These are phyloP conservation scores for Volucella inanis DNA, from an alignment of 2,888 invertebrate species.

Conservation along the genomic window DNA sequence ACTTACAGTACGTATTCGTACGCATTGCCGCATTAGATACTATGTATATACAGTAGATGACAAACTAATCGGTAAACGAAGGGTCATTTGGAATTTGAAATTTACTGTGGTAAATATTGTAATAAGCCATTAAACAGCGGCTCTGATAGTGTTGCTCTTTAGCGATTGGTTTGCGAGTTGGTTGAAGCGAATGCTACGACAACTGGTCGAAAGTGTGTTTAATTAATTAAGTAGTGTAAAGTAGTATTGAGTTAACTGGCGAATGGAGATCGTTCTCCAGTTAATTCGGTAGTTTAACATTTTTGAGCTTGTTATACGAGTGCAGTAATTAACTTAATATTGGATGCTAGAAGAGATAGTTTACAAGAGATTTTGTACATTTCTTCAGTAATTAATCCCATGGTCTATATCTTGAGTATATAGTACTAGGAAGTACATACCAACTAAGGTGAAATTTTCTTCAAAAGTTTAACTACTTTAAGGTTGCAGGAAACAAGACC, in stretches of 20 bases:
- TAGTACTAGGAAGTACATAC: no score
- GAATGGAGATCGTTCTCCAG: background rate
- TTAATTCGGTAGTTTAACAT: background rate
- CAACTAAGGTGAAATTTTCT: no score
- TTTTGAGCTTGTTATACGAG: background rate
- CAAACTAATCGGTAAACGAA: conserved; percentile 40
- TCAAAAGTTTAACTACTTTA: no score
- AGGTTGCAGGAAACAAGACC: no score
- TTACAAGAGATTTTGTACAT: no score
- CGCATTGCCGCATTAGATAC: conserved; percentile 39
- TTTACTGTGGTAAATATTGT: conserved; percentile 44
- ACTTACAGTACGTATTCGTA: conserved; percentile 15
- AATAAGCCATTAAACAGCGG: conserved; percentile 42
- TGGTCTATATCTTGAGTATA: no score
- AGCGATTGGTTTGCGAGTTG: conserved; percentile 1
- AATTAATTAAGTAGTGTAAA: conserved; percentile 46
- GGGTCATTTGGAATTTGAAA: conserved; percentile 40
- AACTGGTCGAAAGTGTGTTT: conserved; percentile 41
- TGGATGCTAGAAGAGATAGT: no score
- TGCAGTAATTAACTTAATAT: background rate
- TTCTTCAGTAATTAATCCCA: no score
- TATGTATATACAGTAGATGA: conserved; percentile 10
- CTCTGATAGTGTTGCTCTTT: conserved; percentile 14
- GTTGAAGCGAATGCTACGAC: background rate
- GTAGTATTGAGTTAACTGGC: conserved; percentile 24